phyloP scores from a whole-genome alignment of 2,797 vertebrate genomes.

The Micrastur ruficollis region DNA sequence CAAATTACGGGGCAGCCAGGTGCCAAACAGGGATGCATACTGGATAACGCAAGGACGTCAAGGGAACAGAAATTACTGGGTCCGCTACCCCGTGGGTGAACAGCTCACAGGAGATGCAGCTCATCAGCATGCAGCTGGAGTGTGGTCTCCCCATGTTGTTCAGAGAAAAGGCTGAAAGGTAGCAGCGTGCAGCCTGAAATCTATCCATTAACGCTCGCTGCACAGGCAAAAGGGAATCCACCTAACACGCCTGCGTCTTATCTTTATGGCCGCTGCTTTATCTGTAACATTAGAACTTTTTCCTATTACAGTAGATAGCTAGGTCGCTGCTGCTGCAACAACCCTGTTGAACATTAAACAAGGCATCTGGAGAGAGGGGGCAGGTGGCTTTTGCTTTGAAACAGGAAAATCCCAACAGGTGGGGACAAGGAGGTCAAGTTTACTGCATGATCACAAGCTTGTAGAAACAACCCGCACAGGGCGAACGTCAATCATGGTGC shows the following conservation, averaged over 20 bases:
- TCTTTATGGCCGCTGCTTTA: neutral
- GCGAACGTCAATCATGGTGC: fast-evolving
- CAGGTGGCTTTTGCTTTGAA: neutral
- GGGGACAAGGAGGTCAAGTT: neutral
- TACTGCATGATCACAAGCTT: fast-evolving
- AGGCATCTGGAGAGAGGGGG: neutral
- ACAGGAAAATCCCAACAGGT: neutral
- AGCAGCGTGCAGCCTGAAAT: neutral
- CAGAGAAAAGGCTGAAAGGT: neutral
- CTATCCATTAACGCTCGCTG: fast-evolving
- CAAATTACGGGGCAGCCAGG: neutral
- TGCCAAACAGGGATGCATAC: too few relatives aligned
- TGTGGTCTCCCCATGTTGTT: fast-evolving
- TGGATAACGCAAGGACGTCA: neutral
- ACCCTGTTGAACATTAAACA: neutral
- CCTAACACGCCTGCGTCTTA: fast-evolving
- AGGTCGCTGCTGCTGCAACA: neutral
- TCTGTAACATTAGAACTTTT: neutral
- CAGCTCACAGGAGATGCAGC: fast-evolving
- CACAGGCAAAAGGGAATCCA: neutral
- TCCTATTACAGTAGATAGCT: neutral
- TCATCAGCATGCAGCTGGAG: neutral
- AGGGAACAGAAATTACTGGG: neutral
- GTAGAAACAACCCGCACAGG: fast-evolving
- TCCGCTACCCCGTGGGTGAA: neutral